Evolutionary conservation across 2,797 vertebrate species (phyloP), one percentile per base, ranked within the genome.

Genomic region (Pangasius sanitwongsei): DNA sequence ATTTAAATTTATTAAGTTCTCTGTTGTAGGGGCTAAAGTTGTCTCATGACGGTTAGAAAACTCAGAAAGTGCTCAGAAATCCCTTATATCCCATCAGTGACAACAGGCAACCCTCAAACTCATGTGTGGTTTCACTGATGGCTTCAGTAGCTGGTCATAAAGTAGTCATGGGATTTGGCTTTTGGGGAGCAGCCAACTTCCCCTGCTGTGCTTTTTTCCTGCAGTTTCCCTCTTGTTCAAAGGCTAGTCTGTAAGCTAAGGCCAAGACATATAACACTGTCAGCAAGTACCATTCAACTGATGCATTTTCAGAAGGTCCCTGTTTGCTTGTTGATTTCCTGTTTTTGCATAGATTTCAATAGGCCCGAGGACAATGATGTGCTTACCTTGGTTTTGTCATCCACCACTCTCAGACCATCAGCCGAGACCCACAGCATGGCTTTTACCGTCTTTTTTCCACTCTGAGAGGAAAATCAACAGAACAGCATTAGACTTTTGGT

Each of bases 311-410:
- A 2, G 16, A 59, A 12, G 25, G 4, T 81, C 75, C 34, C 37
- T 48, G 65, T 37, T n/a, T 53, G 85, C 34, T 74, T 69, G 81
- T 34, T 34, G 41, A 25, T 4, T 70, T 90, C 34, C 80, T 82
- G 85, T 13, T 37, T 53, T 34, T 37, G 50, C 44, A 48, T 53
- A 31, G 13, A n/a, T 69, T 83, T 77, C 37, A 85, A 55, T 37
- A 70, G 50, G 41, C n/a, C 23, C 28, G 3, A 44, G 74, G 28
- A 41, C 34, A 50, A 61, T 23, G 2, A 12, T 63, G 81, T 37
- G 65, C 92, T 91, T 92, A 98, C 98, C 97, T 98, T 98, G 23
- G 98, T 98, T 94, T 98, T 98, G 93, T 98, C 98, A 23, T 98
- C 97, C 90, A 98, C 98, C 69, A 98, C 97, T 87, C 98, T 95